A percentile compares a stretch with the other conserved stretches of the same genome.
Evolutionary conservation across 2,888 invertebrate species (phyloP).

Genomic region (Limnephilus auricula): DNA sequence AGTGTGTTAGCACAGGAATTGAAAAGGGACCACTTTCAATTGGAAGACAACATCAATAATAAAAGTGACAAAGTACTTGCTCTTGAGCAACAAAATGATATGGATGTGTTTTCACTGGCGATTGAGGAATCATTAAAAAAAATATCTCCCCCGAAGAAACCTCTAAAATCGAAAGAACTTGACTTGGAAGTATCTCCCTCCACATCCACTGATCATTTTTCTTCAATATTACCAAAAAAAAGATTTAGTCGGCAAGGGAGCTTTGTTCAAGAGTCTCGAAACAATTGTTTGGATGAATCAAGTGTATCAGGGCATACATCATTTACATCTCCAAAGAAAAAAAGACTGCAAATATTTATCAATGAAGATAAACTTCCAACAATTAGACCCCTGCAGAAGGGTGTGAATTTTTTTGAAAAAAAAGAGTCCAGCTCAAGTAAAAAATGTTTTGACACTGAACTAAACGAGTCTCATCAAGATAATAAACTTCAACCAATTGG

Average conservation of each 20-base stretch:
- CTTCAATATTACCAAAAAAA: conserved; percentile 30
- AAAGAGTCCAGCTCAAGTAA: neutral
- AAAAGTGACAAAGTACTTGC: neutral
- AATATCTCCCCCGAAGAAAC: neutral
- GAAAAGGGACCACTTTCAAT: neutral
- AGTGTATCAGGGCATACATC: neutral
- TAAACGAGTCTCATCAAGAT: neutral
- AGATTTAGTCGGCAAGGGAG: conserved; percentile 13
- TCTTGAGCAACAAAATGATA: neutral
- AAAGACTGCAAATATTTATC: neutral
- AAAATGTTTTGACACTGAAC: conserved; percentile 5
- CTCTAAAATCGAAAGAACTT: neutral
- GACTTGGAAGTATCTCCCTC: neutral
- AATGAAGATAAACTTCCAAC: neutral
- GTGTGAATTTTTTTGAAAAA: neutral
- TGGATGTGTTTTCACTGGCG: neutral
- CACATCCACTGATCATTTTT: neutral
- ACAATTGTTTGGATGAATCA: neutral
- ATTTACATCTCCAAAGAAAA: neutral
- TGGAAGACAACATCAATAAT: neutral
- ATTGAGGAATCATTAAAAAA: conserved; percentile 7
- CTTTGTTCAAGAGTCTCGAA: neutral
- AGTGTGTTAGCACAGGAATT: neutral
- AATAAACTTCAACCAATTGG: neutral
- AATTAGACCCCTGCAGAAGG: neutral